phyloP scores from a whole-genome alignment of 2,888 invertebrate species.

The Alentia gelatinosa region DNA sequence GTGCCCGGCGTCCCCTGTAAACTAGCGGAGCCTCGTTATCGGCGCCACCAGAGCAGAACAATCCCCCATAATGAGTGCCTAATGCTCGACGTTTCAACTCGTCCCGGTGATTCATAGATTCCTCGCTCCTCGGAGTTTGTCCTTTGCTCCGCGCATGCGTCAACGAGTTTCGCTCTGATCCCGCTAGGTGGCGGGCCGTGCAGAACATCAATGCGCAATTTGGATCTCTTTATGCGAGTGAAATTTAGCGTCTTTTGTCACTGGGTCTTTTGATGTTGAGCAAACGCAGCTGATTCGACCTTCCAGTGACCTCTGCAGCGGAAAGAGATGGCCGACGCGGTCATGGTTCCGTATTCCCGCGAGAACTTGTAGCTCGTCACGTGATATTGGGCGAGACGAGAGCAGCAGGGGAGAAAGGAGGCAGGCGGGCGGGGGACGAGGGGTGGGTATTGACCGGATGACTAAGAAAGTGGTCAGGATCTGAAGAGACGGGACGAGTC shows the following conservation, averaged over 20 bases:
- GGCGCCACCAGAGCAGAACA: background rate
- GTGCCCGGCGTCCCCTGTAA: background rate
- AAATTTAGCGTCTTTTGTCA: background rate
- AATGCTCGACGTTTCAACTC: background rate
- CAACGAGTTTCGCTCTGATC: background rate
- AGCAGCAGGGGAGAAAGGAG: background rate
- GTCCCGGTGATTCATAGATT: background rate
- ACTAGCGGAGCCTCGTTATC: background rate
- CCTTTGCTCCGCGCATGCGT: background rate
- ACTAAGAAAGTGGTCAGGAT: background rate
- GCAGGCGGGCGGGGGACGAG: background rate
- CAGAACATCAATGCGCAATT: background rate
- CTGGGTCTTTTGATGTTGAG: background rate
- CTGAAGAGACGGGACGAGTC: background rate
- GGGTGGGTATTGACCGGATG: conserved; percentile 13
- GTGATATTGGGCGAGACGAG: background rate
- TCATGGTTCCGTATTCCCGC: background rate
- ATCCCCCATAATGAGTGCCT: background rate
- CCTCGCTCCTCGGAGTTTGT: background rate
- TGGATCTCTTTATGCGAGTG: background rate
- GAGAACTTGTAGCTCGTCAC: background rate
- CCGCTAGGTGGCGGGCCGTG: background rate
- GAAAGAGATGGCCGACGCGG: background rate
- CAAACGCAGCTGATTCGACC: background rate
- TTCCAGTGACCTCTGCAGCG: background rate